Percentiles rank a stretch among this genome's conserved stretches.
Evolutionary conservation across 2,797 vertebrate genomes (phyloP).

Genomic region (Odontamblyopus rebecca): DNA sequence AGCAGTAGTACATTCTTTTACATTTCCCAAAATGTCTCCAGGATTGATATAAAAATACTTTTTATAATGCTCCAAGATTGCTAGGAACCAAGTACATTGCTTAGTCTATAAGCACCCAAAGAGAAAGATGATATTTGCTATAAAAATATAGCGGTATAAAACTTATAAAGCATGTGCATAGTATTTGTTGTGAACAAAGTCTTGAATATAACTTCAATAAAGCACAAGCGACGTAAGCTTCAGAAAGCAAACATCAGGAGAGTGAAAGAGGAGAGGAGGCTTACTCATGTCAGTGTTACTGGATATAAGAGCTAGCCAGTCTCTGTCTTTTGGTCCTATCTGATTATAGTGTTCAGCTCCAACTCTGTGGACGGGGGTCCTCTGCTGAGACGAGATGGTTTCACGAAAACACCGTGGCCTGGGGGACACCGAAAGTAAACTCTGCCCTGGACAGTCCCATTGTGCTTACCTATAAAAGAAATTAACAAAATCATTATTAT

Average conservation of each 20-base stretch:
- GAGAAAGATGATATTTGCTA: slow-evolving; percentile 58
- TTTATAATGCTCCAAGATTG: slow-evolving; percentile 63
- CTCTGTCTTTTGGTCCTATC: slow-evolving; percentile 63
- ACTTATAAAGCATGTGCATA: slow-evolving; percentile 76
- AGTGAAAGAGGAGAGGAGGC: slow-evolving; percentile 23
- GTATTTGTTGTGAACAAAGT: slow-evolving; percentile 81
- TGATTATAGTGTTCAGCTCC: slow-evolving; percentile 66
- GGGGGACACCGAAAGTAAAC: slow-evolving; percentile 85
- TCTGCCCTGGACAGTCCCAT: slow-evolving; percentile 85
- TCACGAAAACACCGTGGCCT: slow-evolving; percentile 82
- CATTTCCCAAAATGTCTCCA: slow-evolving; percentile 72
- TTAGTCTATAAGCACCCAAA: slow-evolving; percentile 45
- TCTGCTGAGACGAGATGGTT: slow-evolving; percentile 81
- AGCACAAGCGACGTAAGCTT: slow-evolving; percentile 55
- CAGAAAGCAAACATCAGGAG: slow-evolving; percentile 33
- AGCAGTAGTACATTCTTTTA: slow-evolving; percentile 84
- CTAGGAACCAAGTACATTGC: slow-evolving; percentile 65
- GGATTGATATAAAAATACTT: slow-evolving; percentile 80
- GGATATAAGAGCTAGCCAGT: slow-evolving; percentile 53
- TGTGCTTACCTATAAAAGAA: slow-evolving; percentile 77
- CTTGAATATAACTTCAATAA: slow-evolving; percentile 76
- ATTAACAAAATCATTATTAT: slow-evolving; percentile 12
- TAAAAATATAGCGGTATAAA: slow-evolving; percentile 68
- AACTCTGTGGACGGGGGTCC: slow-evolving; percentile 69
- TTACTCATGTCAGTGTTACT: slow-evolving; percentile 24